Evolutionary conservation across 1,140 invertebrate species (phyloP), one percentile per base, ranked within the genome.

Genomic region (Temnothorax curvispinosus): DNA sequence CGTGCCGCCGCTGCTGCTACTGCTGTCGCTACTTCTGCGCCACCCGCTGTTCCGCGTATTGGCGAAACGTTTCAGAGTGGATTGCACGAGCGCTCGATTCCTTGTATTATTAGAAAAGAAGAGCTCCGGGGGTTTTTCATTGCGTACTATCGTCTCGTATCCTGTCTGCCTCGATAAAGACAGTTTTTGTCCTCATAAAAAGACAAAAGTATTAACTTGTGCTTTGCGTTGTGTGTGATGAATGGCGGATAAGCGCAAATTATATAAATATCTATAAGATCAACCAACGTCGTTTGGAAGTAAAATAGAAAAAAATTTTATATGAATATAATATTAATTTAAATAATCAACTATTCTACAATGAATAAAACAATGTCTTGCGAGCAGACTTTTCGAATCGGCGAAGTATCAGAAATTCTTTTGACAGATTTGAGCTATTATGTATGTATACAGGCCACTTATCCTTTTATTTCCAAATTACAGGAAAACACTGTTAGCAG

Each of bases 71-170:
- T 80, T 87, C 69, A 87, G 69, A 74, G 64, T 85, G 65, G 78
- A 74, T 87, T 87, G 81, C 80, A 85, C 54, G 41, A 56, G 50
- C 56, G 65, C 81, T 87, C 80, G 80, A 87, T 87, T 84, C 71
- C 80, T 87, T 85, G 52, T 87, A 74, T 87, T 72, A 84, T 85
- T 75, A 84, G 50, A 80, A 41, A 84, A 84, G 69, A 74, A 84
- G 38, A 84, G 54, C 56, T 71, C 41, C 9, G 35, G 2, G n/a
- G 15, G 5, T 44, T 62, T 84, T 50, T 74, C 80, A 60, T 75
- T 47, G 54, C 44, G 7, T 50, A 6, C 2, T 52, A 44, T 56
- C 35, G 47, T 41, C 11, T 21, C 32, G n/a, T 56, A 56, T 18
- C n/a, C 52, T 47, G 75, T 77, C 27, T 32, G 18, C 21, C 11